These are phyloP conservation scores for Podarcis cretensis DNA, from an alignment of 2,113 vertebrate genomes.

Conservation along the genomic window DNA sequence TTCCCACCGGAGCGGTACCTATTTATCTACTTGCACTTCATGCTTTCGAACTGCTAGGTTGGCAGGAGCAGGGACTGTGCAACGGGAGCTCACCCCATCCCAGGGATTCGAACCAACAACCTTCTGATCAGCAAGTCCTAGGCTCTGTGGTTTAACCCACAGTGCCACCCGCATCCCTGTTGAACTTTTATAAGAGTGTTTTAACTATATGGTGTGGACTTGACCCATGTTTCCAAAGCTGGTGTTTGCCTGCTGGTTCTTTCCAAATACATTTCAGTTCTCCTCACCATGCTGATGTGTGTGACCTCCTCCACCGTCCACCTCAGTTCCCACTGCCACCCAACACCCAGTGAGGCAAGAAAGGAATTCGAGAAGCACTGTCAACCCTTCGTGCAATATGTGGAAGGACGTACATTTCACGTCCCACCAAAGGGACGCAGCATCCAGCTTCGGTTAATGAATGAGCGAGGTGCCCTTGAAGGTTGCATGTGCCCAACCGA, in stretches of 20 bases:
- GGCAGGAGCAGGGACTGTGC: too few relatives aligned
- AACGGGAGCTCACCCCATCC: too few relatives aligned
- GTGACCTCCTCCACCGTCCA: background rate
- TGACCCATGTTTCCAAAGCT: slow-evolving; percentile 61
- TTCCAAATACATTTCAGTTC: background rate
- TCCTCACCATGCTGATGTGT: slow-evolving; percentile 62
- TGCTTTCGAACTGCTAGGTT: too few relatives aligned
- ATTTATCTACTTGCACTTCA: too few relatives aligned
- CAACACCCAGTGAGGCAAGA: background rate
- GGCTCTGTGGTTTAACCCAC: too few relatives aligned
- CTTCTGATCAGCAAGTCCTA: too few relatives aligned
- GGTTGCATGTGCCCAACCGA: slow-evolving; percentile 69
- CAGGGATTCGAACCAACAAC: too few relatives aligned
- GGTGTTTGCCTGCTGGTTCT: slow-evolving; percentile 80
- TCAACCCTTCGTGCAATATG: slow-evolving; percentile 29
- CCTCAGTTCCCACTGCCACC: background rate
- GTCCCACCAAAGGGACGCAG: slow-evolving; percentile 55
- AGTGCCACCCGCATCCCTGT: too few relatives aligned
- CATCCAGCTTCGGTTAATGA: slow-evolving; percentile 60
- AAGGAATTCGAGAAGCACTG: background rate
- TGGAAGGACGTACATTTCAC: slow-evolving; percentile 61
- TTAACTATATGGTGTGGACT: too few relatives aligned
- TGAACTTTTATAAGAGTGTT: too few relatives aligned
- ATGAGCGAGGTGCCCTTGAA: slow-evolving; percentile 63
- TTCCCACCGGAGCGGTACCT: too few relatives aligned